These are phyloP conservation scores for Sebastiscus tertius DNA, from an alignment of 2,797 vertebrate species.

Conservation along the genomic window DNA sequence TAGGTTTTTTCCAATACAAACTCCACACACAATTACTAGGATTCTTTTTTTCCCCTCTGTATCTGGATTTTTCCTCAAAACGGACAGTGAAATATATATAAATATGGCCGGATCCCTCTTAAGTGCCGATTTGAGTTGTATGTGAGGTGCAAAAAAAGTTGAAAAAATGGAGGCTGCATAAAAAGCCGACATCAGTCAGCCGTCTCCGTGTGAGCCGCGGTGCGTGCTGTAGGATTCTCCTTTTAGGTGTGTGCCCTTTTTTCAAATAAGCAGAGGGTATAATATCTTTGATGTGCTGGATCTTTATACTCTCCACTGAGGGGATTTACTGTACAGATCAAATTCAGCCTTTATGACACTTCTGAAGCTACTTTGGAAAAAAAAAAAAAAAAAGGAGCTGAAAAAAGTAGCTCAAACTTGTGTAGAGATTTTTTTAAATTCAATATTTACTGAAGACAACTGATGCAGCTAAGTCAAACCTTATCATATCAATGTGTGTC, in stretches of 20 bases:
- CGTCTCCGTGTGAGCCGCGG: neutral
- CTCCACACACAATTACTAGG: slow-evolving; percentile 52
- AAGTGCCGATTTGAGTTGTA: slow-evolving; percentile 1
- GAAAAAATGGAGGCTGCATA: neutral
- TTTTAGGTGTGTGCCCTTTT: slow-evolving; percentile 32
- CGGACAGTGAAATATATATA: neutral
- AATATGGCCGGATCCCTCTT: neutral
- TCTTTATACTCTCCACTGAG: slow-evolving; percentile 48
- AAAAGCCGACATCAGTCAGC: slow-evolving; percentile 21
- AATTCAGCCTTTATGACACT: slow-evolving; percentile 37
- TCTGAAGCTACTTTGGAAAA: slow-evolving; percentile 8
- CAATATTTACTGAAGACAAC: neutral
- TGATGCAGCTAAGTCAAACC: neutral
- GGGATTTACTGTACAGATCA: slow-evolving; percentile 56
- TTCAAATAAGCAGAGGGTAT: slow-evolving; percentile 35
- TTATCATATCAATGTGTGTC: neutral
- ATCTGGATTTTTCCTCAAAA: neutral
- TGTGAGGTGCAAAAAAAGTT: neutral
- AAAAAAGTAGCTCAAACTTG: neutral
- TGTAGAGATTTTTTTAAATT: neutral
- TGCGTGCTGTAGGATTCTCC: slow-evolving; percentile 9
- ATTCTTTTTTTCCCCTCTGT: neutral
- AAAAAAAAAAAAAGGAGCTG: neutral
- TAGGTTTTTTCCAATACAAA: slow-evolving; percentile 22
- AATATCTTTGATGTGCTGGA: slow-evolving; percentile 52